Conservation (phyloP, 2,113 vertebrate genomes). For the Lophura nycthemera region DNA sequence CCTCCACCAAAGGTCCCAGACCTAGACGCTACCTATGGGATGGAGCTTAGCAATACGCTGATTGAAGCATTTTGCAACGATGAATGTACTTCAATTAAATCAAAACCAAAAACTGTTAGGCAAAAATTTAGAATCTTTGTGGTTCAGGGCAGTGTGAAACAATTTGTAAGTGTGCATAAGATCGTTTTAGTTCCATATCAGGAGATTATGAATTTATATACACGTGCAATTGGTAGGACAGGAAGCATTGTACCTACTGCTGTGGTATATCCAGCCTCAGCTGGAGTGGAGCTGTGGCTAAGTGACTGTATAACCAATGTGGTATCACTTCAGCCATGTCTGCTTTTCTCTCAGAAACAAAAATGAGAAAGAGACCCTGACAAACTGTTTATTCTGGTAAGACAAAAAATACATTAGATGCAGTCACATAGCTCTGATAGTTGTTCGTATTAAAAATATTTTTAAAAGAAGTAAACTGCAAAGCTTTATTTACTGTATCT, state of each 20-base stretch:
- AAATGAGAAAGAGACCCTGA: not conserved
- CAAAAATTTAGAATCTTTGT: not conserved
- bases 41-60: not conserved
- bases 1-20: not conserved
- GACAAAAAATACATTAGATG: not conserved
- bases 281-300: not conserved
- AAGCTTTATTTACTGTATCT: not conserved
- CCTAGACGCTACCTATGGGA: not conserved
- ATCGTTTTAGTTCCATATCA: not conserved
- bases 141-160: not conserved
- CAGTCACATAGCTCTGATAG: not conserved
- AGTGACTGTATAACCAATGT: not conserved
- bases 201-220: not conserved
- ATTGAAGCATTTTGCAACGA: too few relatives aligned
- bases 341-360: not conserved
- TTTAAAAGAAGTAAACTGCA: accelerated
- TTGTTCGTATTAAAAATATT: not conserved
- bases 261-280: not conserved
- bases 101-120: not conserved
- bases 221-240: not conserved
- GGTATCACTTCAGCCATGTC: not conserved
- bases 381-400: not conserved
- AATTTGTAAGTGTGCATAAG: not conserved
- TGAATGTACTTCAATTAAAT: not conserved
- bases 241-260: not conserved